Evolutionary conservation across 2,113 vertebrate genomes (phyloP), one percentile per base, ranked within the genome.

Genomic region (Arizona elegans): DNA sequence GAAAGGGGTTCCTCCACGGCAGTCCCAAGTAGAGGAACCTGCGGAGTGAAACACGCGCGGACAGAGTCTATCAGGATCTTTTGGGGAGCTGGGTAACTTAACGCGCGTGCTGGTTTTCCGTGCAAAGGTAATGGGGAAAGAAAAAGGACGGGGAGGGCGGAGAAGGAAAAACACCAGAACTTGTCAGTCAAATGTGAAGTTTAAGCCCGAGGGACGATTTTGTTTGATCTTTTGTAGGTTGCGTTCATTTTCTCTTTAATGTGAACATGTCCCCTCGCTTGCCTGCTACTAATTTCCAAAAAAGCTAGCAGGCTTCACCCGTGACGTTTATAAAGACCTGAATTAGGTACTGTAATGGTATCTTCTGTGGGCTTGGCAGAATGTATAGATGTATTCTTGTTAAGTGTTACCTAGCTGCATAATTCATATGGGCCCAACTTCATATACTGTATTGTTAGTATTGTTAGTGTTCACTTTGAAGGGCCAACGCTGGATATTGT

Each of bases 1-100:
- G 33, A 81, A 87, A n/a, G 1, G 24, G 1, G 26, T 23, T 11
- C 15, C 19, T 19, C 1, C 2, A 0, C 1, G 52, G 13, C 86
- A 21, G 7, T 9, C 1, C 86, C 53, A 58, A 62, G 56, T 56
- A 43, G 17, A 52, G 0, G 19, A 3, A 0, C 0, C 3, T 0
- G 0, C 58, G 85, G 0, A 54, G 95, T 65, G 89, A 33, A 0
- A 2, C 52, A 5, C 0, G 38, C 1, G 1, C 33, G 33, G 43
- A 12, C 2, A 17, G 86, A 1, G 17, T 88, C 29, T 9, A 23
- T 10, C 17, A 21, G 17, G 75, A 81, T 81, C 33, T 81, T 81
- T 81, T 43, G 17, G 53, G 54, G 38, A 26, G 0, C 54, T 47
- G 17, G 29, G 47, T 1, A 5, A 54, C 62, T 89, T 81, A 38